These are phyloP conservation scores for Bergia sp. DNA, from an alignment of 92 coral and sea anemone species.

Conservation along the genomic window DNA sequence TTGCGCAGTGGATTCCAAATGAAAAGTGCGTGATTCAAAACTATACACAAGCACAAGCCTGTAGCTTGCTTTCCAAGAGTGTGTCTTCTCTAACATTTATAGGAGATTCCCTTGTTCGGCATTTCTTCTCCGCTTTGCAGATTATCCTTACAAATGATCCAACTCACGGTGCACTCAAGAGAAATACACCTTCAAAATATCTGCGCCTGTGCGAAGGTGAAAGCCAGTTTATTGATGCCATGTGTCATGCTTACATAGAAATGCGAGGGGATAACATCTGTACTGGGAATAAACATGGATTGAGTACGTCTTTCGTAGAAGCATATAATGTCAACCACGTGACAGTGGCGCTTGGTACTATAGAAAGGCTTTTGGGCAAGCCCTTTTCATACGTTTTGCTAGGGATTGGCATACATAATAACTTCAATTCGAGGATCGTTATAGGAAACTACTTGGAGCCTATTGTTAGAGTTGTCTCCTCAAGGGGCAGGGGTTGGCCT, in stretches of 20 bases:
- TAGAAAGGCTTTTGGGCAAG: conserved; percentile 56
- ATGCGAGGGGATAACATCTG: conserved; percentile 83
- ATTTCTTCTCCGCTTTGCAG: conserved; percentile 77
- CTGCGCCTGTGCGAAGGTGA: conserved; percentile 70
- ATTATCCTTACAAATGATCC: conserved; percentile 72
- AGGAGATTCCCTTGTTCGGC: conserved; percentile 87
- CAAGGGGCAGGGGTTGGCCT: conserved; percentile 81
- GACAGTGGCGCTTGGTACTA: conserved; percentile 53
- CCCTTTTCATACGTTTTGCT: conserved; percentile 67
- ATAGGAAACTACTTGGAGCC: conserved; percentile 72
- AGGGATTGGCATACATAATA: conserved; percentile 81
- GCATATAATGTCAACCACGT: conserved; percentile 74
- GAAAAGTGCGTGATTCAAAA: conserved; percentile 63
- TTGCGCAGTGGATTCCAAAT: conserved; percentile 74
- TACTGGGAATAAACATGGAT: conserved; percentile 45
- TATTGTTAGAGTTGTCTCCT: conserved; percentile 55
- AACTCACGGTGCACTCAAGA: conserved; percentile 71
- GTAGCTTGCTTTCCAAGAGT: conserved; percentile 61
- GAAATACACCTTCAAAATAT: conserved; percentile 43
- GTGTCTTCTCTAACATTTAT: conserved; percentile 66
- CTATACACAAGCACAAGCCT: conserved; percentile 77
- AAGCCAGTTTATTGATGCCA: conserved; percentile 85
- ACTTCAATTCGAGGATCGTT: conserved; percentile 67
- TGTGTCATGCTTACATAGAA: conserved; percentile 76
- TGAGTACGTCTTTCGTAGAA: conserved; percentile 69